Evolutionary conservation across 2,888 invertebrate species (phyloP), one percentile per base, ranked within the genome.

Genomic region (Caenorhabditis zanzibari): DNA sequence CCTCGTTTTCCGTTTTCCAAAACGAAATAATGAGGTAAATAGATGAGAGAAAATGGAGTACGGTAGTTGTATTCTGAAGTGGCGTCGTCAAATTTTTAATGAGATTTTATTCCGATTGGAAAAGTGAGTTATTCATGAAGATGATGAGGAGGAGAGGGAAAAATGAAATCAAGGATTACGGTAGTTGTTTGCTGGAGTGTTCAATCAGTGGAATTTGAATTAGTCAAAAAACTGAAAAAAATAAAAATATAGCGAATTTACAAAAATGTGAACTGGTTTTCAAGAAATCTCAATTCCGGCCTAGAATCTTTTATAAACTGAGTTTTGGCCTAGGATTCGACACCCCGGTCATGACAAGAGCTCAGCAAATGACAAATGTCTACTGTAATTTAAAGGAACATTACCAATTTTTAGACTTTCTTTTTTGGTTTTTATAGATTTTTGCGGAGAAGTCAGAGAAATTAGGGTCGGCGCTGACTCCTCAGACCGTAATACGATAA

Each of bases 41-140:
- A 38, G 32, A 61, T 61, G 38, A 61, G 32, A n/a, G 58, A n/a
- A n/a, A n/a, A n/a, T n/a, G n/a, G n/a, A 38, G n/a, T 61, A 61
- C 59, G 59, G 59, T 61, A 61, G 59, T 38, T 12, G n/a, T n/a
- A 19, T 44, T 63, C 44, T 44, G 28, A 64, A 64, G 47, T 64
- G 47, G 63, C 12, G 38, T 35, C 35, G n/a, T 38, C 47, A 14
- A 28, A 28, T 49, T 64, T 47, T 44, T n/a, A n/a, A 64, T 64
- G 14, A 44, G 44, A 44, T 63, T 63, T 44, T n/a, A 63, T 63
- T 38, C 16, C 19, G 41, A 44, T 63, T n/a, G 6, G 6, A 38
- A 63, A 41, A 41, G 12, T 61, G 10, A 14, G 12, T 24, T 24
- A 61, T 14, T 19, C n/a, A n/a, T n/a, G n/a, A n/a, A n/a, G n/a